Evolutionary conservation across 2,797 vertebrate genomes (phyloP).

Genomic region (Masticophis lateralis): DNA sequence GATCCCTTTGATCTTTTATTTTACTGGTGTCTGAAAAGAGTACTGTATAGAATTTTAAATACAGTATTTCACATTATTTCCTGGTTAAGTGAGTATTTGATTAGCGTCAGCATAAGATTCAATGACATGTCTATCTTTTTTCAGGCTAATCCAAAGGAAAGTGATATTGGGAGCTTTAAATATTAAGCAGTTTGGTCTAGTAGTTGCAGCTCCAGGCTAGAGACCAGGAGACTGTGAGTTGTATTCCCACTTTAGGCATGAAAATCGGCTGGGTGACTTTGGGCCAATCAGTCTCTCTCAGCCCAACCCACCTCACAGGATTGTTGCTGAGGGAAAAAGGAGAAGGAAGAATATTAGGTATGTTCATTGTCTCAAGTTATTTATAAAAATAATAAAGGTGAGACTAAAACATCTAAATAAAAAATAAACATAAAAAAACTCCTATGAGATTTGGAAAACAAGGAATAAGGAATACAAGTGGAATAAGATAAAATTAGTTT

Average conservation of each 20-base stretch:
- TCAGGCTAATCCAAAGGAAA: conserved; percentile 48
- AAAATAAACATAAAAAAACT: neutral
- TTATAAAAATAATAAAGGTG: neutral
- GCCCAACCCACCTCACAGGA: neutral
- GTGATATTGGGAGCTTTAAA: conserved; percentile 50
- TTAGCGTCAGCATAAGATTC: conserved; percentile 36
- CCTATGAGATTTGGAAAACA: conserved; percentile 55
- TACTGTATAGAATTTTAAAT: conserved; percentile 2
- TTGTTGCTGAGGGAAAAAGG: neutral
- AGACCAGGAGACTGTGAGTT: neutral
- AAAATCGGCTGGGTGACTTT: neutral
- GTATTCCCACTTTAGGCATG: neutral
- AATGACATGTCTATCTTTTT: conserved; percentile 44
- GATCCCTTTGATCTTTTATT: conserved; percentile 22
- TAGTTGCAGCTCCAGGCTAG: neutral
- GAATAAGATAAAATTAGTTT: conserved; percentile 44
- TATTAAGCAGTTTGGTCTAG: conserved; percentile 53
- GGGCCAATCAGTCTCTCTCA: neutral
- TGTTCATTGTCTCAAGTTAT: neutral
- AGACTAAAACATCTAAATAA: too few relatives aligned
- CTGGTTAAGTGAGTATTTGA: conserved; percentile 51
- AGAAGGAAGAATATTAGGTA: neutral
- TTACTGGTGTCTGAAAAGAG: conserved; percentile 12
- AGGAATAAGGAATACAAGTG: conserved; percentile 21
- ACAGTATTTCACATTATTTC: conserved; percentile 39